Conservation (phyloP, 2,113 vertebrate genomes). For the Smithornis capensis region DNA sequence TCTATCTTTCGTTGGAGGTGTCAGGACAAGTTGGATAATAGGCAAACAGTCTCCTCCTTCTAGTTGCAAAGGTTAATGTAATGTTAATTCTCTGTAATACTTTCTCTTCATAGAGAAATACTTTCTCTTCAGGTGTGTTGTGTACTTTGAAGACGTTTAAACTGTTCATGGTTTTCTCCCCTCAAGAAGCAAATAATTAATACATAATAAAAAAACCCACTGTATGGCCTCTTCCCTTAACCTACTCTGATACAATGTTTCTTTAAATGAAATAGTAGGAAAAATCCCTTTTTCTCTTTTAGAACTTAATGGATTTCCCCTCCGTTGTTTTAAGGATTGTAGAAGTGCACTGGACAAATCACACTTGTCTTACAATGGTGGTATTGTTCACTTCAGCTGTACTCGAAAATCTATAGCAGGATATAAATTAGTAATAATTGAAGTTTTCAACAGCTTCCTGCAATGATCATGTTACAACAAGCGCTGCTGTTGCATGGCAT, state of each 20-base stretch:
- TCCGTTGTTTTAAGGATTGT: not conserved
- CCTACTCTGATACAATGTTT: not conserved
- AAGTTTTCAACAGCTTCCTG: not conserved
- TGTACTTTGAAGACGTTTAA: not conserved
- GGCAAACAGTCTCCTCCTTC: not conserved
- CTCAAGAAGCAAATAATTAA: not conserved
- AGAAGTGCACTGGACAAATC: not conserved
- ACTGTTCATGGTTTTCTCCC: not conserved
- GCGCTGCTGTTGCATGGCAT: not conserved
- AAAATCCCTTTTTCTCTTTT: not conserved
- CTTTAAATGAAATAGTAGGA: not conserved
- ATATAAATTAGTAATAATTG: not conserved
- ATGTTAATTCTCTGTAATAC: not conserved
- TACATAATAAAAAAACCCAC: not conserved
- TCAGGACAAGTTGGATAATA: not conserved
- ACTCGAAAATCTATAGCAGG: not conserved
- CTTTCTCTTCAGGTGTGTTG: not conserved
- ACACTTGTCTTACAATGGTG: not conserved
- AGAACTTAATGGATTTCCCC: not conserved
- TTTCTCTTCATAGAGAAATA: not conserved
- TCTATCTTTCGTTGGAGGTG: not conserved
- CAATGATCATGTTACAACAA: not conserved
- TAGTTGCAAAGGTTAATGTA: not conserved
- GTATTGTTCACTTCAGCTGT: not conserved
- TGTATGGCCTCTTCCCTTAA: not conserved